phyloP scores from a whole-genome alignment of 1,140 invertebrate genomes.

The Ditylenchus dipsaci region DNA sequence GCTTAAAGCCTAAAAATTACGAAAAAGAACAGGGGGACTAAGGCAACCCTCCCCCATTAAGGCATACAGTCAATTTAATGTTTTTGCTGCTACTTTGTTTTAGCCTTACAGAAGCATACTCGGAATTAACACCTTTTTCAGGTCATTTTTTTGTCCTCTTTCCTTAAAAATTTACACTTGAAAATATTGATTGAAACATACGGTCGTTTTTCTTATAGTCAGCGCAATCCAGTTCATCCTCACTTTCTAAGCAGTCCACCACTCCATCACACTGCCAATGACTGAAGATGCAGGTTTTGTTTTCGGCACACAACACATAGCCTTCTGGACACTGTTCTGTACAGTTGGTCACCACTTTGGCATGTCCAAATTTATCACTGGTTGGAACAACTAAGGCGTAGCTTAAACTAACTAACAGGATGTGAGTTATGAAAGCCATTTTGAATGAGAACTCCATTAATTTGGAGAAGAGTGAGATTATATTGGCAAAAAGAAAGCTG shows the following conservation, averaged over 20 bases:
- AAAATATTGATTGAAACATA: neutral
- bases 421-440: no score
- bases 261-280: neutral
- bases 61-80: neutral
- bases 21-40: no score
- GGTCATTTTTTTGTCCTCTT: neutral
- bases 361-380: no score
- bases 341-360: neutral
- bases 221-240: neutral
- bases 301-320: neutral
- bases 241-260: neutral
- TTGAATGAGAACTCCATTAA: no score
- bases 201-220: neutral
- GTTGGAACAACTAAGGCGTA: no score
- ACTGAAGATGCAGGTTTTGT: neutral
- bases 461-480: no score
- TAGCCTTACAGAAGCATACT: neutral
- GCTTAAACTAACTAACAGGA: no score
- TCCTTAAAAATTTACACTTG: neutral
- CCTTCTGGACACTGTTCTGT: neutral
- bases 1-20: no score
- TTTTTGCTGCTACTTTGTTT: neutral
- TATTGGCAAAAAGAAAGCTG: no score
- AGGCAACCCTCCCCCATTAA: neutral
- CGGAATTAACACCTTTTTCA: neutral